These are phyloP conservation scores for Protula sp. DNA, from an alignment of 2,888 invertebrate genomes.

Conservation along the genomic window DNA sequence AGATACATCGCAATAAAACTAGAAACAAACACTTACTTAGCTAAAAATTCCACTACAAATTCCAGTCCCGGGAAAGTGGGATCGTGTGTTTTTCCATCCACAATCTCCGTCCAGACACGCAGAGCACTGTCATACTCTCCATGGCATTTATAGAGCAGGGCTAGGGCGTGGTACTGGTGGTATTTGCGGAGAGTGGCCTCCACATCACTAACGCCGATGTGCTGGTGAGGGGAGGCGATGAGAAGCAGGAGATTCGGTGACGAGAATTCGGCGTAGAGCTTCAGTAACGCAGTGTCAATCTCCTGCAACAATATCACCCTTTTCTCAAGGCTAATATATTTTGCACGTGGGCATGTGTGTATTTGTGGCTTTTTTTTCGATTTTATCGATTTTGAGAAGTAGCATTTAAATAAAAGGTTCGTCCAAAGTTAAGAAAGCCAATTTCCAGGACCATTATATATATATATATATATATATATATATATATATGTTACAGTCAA, in stretches of 20 bases:
- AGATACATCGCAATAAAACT: no score
- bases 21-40: slow-evolving; percentile 55
- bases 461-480: no score
- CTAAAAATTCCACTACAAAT: slow-evolving; percentile 52
- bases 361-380: no score
- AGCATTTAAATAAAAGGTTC: no score
- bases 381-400: no score
- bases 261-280: slow-evolving; percentile 52
- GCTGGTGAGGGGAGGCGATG: slow-evolving; percentile 36
- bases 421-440: no score
- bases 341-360: no score
- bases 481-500: no score
- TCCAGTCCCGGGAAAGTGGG: slow-evolving; percentile 53
- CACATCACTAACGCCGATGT: slow-evolving; percentile 52
- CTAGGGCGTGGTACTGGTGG: slow-evolving; percentile 53
- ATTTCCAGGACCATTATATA: no score
- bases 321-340: no score
- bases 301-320: slow-evolving; percentile 44
- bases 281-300: slow-evolving; percentile 54
- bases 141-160: slow-evolving; percentile 50
- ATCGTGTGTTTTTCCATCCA: slow-evolving; percentile 48
- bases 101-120: slow-evolving; percentile 51
- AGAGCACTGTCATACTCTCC: slow-evolving; percentile 54
- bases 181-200: slow-evolving; percentile 51
- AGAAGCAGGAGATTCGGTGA: slow-evolving; percentile 45